These are phyloP conservation scores for Leuciscus waleckii DNA, from an alignment of 2,797 vertebrate genomes.

Conservation along the genomic window DNA sequence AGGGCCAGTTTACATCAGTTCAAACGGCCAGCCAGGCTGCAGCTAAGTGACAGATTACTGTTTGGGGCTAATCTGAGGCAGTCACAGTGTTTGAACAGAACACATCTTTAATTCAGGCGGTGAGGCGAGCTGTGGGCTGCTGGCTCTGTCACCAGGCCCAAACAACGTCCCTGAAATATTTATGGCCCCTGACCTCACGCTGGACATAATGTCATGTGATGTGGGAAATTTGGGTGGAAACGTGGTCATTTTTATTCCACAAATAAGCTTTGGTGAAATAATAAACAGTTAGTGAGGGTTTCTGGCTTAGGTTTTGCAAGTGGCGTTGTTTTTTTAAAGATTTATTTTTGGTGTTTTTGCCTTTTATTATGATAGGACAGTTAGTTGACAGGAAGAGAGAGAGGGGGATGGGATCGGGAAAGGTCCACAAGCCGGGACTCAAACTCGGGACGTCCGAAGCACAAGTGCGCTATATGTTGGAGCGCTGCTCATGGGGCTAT, in stretches of 20 bases:
- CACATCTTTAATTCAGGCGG: conserved; percentile 81
- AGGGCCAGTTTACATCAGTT: conserved; percentile 78
- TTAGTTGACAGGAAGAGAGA: no score
- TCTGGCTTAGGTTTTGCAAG: conserved; percentile 6
- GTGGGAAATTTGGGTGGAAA: neutral
- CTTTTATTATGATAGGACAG: no score
- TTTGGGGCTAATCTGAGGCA: conserved; percentile 81
- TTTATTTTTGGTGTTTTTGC: no score
- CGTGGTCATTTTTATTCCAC: neutral
- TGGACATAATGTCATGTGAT: conserved; percentile 40
- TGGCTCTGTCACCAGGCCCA: conserved; percentile 76
- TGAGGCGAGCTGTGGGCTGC: conserved; percentile 71
- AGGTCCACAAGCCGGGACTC: no score
- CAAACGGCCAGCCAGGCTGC: conserved; percentile 73
- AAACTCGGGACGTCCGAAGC: no score
- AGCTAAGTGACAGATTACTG: conserved; percentile 84
- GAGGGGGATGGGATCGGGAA: no score
- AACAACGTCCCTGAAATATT: conserved; percentile 75
- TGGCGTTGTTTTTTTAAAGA: neutral
- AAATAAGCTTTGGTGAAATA: neutral
- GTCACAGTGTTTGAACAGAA: conserved; percentile 74
- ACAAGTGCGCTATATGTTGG: no score
- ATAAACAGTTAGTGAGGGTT: conserved; percentile 14
- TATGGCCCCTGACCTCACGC: conserved; percentile 58
- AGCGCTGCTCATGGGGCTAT: no score